Percentiles rank a stretch among this genome's conserved stretches.
phyloP scores from a whole-genome alignment of 2,888 invertebrate species.

The Archips xylosteana region DNA sequence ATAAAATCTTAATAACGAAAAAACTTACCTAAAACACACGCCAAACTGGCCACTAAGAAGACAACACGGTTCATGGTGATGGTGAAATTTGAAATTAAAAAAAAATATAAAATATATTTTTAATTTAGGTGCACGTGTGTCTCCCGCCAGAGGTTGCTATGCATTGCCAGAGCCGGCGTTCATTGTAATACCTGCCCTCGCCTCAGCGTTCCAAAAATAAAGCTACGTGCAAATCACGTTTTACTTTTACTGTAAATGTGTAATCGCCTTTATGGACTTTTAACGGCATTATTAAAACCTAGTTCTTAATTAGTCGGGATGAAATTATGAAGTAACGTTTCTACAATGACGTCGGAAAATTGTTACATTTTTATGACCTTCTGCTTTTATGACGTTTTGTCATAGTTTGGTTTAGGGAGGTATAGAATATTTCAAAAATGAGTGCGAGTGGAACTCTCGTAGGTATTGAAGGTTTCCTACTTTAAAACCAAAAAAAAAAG shows the following conservation, averaged over 20 bases:
- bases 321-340: conserved; percentile 3
- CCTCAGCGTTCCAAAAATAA: conserved; percentile 55
- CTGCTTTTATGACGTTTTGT: background rate
- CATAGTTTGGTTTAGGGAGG: background rate
- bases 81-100: conserved; percentile 44
- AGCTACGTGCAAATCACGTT: conserved; percentile 47
- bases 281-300: conserved; percentile 20
- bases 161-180: conserved; percentile 68
- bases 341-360: background rate
- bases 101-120: conserved; percentile 52
- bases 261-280: conserved; percentile 25
- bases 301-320: conserved; percentile 1
- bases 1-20: background rate
- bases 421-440: too few relatives aligned
- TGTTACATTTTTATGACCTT: background rate
- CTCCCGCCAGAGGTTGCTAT: conserved; percentile 71
- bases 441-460: too few relatives aligned
- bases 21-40: conserved; percentile 72
- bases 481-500: too few relatives aligned
- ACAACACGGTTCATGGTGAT: conserved; percentile 73
- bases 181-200: conserved; percentile 61
- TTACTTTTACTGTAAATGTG: conserved; percentile 33
- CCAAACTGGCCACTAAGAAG: conserved; percentile 61
- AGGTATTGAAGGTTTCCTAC: too few relatives aligned
- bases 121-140: conserved; percentile 69